phyloP scores from a whole-genome alignment of 2,888 invertebrate species.

The Yponomeuta cagnagella region DNA sequence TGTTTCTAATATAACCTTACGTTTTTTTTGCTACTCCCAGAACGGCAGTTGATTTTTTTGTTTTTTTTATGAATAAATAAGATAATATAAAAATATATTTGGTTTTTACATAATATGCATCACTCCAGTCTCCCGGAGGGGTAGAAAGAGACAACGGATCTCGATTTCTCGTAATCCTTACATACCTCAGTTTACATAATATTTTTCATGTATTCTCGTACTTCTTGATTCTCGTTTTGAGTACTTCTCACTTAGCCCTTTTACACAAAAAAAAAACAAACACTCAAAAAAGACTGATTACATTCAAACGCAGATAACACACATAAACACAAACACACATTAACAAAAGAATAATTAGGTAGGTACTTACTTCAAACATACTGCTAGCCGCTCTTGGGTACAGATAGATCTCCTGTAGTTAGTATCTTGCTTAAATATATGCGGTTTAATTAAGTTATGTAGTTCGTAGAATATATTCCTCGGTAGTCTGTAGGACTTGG shows the following conservation, averaged over 20 bases:
- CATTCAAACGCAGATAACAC: slow-evolving; percentile 16
- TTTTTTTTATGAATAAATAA: slow-evolving; percentile 17
- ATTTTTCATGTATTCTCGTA: slow-evolving; percentile 18
- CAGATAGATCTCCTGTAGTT: slow-evolving; percentile 19
- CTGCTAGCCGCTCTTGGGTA: slow-evolving; percentile 18
- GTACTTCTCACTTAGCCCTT: slow-evolving; percentile 16
- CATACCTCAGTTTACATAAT: slow-evolving; percentile 21
- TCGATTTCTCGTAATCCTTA: slow-evolving; percentile 22
- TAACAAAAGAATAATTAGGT: slow-evolving; percentile 17
- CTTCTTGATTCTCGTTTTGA: slow-evolving; percentile 17
- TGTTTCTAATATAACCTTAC: slow-evolving; percentile 19
- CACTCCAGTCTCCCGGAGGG: slow-evolving; percentile 22
- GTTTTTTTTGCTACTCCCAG: slow-evolving; percentile 19
- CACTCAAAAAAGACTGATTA: slow-evolving; percentile 20
- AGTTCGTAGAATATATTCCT: slow-evolving; percentile 13
- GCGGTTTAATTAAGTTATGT: slow-evolving; percentile 20
- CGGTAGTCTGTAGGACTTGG: slow-evolving; percentile 20
- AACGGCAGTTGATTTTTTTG: slow-evolving; percentile 22
- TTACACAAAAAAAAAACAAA: slow-evolving; percentile 19
- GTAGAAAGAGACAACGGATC: slow-evolving; percentile 23
- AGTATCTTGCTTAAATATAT: slow-evolving; percentile 20
- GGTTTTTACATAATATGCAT: slow-evolving; percentile 22
- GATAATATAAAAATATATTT: slow-evolving; percentile 21
- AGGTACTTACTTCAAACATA: slow-evolving; percentile 19
- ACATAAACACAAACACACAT: slow-evolving; percentile 16